Evolutionary conservation across 1,140 invertebrate species (phyloP).

Genomic region (Drosophila burlai): DNA sequence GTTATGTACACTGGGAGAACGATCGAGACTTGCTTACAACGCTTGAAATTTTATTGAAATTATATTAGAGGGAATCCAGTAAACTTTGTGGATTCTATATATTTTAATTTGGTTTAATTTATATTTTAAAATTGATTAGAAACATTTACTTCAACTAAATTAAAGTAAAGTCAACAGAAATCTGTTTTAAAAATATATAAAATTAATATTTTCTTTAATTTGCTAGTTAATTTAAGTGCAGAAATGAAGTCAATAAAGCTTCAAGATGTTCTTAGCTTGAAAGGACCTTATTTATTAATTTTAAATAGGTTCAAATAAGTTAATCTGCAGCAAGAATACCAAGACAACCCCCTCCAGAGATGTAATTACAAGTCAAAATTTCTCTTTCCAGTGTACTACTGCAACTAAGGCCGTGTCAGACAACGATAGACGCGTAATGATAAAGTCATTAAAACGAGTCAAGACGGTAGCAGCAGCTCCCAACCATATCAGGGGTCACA

Average conservation of each 20-base stretch:
- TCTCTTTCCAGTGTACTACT: conserved; percentile 19
- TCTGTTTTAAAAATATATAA: too few relatives aligned
- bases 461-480: conserved; percentile 65
- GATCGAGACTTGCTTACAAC: too few relatives aligned
- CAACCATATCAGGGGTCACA: conserved; percentile 63
- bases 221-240: too few relatives aligned
- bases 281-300: neutral
- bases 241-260: neutral
- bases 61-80: neutral
- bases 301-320: neutral
- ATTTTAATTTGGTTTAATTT: too few relatives aligned
- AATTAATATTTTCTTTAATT: too few relatives aligned
- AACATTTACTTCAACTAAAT: too few relatives aligned
- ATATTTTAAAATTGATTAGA: too few relatives aligned
- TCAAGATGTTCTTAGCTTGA: too few relatives aligned
- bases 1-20: conserved; percentile 11
- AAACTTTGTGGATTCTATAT: neutral
- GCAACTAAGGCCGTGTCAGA: conserved; percentile 19
- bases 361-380: neutral
- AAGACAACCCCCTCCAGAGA: neutral
- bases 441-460: conserved; percentile 73
- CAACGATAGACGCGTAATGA: conserved; percentile 57
- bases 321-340: neutral
- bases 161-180: too few relatives aligned
- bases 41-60: neutral